These are phyloP conservation scores for Slavum lentiscoides DNA, from an alignment of 2,888 invertebrate genomes.

Conservation along the genomic window DNA sequence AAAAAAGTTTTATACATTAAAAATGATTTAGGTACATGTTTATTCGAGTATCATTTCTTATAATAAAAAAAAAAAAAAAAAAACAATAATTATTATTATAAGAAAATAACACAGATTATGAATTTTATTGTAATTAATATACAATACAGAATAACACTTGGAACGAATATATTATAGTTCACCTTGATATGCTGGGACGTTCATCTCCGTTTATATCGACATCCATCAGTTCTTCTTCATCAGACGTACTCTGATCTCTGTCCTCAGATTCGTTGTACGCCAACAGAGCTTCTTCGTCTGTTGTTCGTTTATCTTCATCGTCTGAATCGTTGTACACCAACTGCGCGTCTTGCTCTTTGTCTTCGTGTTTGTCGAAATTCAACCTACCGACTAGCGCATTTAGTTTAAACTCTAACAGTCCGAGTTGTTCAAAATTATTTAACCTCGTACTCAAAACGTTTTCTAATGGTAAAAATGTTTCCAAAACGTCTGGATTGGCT, in stretches of 20 bases:
- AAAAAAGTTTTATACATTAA: constrained; percentile 22
- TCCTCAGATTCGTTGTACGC: constrained; percentile 18
- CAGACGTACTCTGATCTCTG: constrained; percentile 29
- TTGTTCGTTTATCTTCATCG: constrained; percentile 49
- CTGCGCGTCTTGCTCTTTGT: constrained; percentile 43
- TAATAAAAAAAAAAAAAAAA: not conserved
- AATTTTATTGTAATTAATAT: constrained; percentile 18
- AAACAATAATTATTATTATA: constrained; percentile 12
- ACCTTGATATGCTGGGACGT: constrained; percentile 21
- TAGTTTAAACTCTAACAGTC: constrained; percentile 41
- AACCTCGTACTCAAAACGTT: constrained; percentile 38
- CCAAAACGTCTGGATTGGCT: constrained; percentile 45
- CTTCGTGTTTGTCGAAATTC: constrained; percentile 34
- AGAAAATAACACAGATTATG: constrained; percentile 16
- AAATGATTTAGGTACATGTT: not conserved
- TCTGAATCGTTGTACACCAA: constrained; percentile 44
- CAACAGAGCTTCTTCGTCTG: constrained; percentile 39
- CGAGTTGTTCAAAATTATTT: constrained; percentile 45
- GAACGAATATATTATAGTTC: constrained; percentile 2
- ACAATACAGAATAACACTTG: constrained; percentile 35
- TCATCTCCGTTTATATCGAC: constrained; percentile 41
- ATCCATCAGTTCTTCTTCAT: constrained; percentile 48
- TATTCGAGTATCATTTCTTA: constrained; percentile 14
- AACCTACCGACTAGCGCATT: constrained; percentile 31
- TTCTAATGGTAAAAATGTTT: constrained; percentile 48